Evolutionary conservation across 2,113 vertebrate genomes (phyloP).

Genomic region (Tor tambroides): DNA sequence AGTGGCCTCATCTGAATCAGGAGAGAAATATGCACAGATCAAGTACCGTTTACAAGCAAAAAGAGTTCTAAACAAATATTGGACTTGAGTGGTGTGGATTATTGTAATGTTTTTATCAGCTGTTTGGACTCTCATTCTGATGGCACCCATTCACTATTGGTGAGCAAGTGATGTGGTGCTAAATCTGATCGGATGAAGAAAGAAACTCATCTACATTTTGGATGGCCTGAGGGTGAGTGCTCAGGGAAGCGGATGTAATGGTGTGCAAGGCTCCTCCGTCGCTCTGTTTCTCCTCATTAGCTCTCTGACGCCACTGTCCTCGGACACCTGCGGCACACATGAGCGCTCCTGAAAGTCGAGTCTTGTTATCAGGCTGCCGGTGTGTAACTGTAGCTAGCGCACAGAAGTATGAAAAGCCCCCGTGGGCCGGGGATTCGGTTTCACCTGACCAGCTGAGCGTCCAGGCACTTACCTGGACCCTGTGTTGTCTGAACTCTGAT

Average conservation of each 20-base stretch:
- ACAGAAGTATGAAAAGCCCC: constrained; percentile 51
- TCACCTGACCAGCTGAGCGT: constrained; percentile 35
- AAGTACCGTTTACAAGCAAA: background rate
- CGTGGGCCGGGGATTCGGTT: constrained; percentile 49
- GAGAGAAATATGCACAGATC: background rate
- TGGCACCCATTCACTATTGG: background rate
- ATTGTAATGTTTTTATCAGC: background rate
- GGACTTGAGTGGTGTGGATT: too few species aligned
- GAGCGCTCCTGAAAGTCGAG: constrained; percentile 63
- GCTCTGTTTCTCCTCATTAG: constrained; percentile 53
- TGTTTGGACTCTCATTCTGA: background rate
- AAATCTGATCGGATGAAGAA: background rate
- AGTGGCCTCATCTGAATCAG: background rate
- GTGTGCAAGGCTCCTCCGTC: background rate
- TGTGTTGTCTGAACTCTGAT: constrained; percentile 37
- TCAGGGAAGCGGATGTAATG: constrained; percentile 7
- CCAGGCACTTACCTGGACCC: constrained; percentile 28
- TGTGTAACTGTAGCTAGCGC: constrained; percentile 64
- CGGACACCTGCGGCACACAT: constrained; percentile 51
- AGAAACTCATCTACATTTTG: too few species aligned
- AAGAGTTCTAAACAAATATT: background rate
- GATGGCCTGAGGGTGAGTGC: background rate
- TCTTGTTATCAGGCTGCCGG: constrained; percentile 65
- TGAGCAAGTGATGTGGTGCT: background rate
- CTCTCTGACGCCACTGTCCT: constrained; percentile 61